Evolutionary conservation across 1,140 invertebrate species (phyloP), one percentile per base, ranked within the genome.

Genomic region (Wasmannia auropunctata): DNA sequence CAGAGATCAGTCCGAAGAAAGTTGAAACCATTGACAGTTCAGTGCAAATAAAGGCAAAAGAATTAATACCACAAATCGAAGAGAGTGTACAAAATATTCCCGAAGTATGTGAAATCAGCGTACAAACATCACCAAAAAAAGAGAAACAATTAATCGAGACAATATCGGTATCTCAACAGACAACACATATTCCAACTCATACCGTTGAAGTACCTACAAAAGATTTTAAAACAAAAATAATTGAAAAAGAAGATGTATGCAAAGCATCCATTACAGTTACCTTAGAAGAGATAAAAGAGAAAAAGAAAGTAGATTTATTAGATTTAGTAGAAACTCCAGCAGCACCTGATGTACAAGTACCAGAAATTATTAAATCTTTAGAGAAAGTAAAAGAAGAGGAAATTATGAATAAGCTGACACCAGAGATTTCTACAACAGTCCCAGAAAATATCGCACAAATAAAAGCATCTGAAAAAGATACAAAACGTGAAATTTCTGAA

Each of bases 21-120:
- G 58, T 62, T 65, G 63, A 81, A 40, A 93, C 90, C 0, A 58
- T 72, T 4, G 92, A 94, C 7, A 88, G 86, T 25, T 93, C 89
- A 3, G 80, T 93, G 16, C 94, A 95, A 74, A 92, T 91, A 49
- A 80, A 93, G 31, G 56, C 74, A n/a, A 72, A 90, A 49, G 94
- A 95, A 43, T 79, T 94, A n/a, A 54, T 92, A 22, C 85, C 90
- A 1, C 88, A 79, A 0, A 43, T 76, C 4, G 92, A 93, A 46
- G 91, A 92, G 75, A 90, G 88, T 56, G 72, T 76, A 25, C 93
- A 94, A 67, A 92, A 88, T 56, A 75, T 91, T 51, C 88, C 91
- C 3, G 89, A 92, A n/a, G 91, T 88, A 10, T 51, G 86, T 19
- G 92, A 93, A 2, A 88, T 81, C 19, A 88, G 88, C 43, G 81